Percentiles rank a stretch among this genome's conserved stretches.
phyloP scores from a whole-genome alignment of 2,797 vertebrate genomes.

The Malurus splendens region DNA sequence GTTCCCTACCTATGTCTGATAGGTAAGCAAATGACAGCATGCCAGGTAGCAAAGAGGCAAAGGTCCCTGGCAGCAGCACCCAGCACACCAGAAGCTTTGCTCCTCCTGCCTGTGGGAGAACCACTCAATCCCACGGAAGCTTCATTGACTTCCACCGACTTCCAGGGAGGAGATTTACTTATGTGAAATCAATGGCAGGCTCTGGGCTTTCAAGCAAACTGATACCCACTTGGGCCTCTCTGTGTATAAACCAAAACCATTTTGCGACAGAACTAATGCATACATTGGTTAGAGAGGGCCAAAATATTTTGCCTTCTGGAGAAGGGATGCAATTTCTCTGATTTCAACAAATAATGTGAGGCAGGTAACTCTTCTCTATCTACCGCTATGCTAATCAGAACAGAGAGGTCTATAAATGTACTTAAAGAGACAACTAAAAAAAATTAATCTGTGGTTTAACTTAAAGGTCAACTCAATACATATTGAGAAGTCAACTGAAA shows the following conservation, averaged over 20 bases:
- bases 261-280: not conserved
- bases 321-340: not conserved
- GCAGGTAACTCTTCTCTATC: not conserved
- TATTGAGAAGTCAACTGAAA: conserved; percentile 61
- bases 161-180: conserved; percentile 15
- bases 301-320: conserved; percentile 37
- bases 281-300: not conserved
- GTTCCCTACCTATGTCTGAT: not conserved
- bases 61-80: fast-evolving
- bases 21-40: not conserved
- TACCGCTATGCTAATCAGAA: conserved; percentile 13
- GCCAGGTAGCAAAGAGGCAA: not conserved
- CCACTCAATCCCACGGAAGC: not conserved
- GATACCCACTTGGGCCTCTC: conserved; percentile 23
- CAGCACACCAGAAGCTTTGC: not conserved
- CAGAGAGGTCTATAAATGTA: conserved; percentile 59
- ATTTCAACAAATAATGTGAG: conserved; percentile 32
- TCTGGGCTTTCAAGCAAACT: conserved; percentile 12
- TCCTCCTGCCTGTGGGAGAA: not conserved
- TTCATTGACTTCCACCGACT: not conserved
- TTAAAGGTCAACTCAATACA: conserved; percentile 60
- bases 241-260: conserved; percentile 25
- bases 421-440: conserved; percentile 53
- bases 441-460: conserved; percentile 55
- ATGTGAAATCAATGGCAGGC: conserved; percentile 28